Evolutionary conservation across 2,888 invertebrate genomes (phyloP).

Genomic region (Macrosiphum euphorbiae): DNA sequence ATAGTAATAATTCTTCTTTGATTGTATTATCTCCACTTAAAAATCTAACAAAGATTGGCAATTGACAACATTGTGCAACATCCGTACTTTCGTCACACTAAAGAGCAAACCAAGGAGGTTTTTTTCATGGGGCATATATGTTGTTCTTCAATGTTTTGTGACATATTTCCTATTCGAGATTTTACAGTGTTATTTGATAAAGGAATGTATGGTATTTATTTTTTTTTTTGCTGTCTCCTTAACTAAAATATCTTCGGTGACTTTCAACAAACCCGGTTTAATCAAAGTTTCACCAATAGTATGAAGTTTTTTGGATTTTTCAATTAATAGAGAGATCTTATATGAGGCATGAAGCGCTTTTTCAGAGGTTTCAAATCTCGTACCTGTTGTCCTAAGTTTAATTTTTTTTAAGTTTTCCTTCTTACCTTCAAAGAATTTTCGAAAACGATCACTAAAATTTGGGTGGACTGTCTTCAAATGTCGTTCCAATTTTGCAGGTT

Average conservation of each 20-base stretch:
- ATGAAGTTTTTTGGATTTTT: slow-evolving; percentile 60
- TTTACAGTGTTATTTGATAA: slow-evolving; percentile 63
- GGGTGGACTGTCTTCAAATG: slow-evolving; percentile 68
- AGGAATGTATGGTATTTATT: slow-evolving; percentile 41
- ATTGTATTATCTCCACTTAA: no score
- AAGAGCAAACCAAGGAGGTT: slow-evolving; percentile 52
- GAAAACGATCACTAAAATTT: no score
- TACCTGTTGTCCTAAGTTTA: slow-evolving; percentile 41
- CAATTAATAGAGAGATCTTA: slow-evolving; percentile 51
- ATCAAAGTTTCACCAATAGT: slow-evolving; percentile 60
- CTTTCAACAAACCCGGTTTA: slow-evolving; percentile 51
- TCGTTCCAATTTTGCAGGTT: slow-evolving; percentile 68
- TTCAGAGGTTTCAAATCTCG: slow-evolving; percentile 42
- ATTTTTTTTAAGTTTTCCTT: slow-evolving; percentile 58
- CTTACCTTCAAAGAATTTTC: slow-evolving; percentile 57
- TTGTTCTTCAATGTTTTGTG: slow-evolving; percentile 59
- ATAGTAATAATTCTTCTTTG: no score
- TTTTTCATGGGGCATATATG: slow-evolving; percentile 40
- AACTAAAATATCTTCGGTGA: slow-evolving; percentile 43
- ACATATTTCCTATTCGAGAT: slow-evolving; percentile 54
- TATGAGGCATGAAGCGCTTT: slow-evolving; percentile 53
- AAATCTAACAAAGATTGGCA: slow-evolving; percentile 60
- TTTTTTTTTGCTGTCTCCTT: slow-evolving; percentile 45
- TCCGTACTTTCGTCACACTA: slow-evolving; percentile 60
- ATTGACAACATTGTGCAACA: slow-evolving; percentile 56